Percentiles rank a stretch among this genome's conserved stretches.
These are phyloP conservation scores for Dysmachus trigonus DNA, from an alignment of 2,888 invertebrate species.

Conservation along the genomic window DNA sequence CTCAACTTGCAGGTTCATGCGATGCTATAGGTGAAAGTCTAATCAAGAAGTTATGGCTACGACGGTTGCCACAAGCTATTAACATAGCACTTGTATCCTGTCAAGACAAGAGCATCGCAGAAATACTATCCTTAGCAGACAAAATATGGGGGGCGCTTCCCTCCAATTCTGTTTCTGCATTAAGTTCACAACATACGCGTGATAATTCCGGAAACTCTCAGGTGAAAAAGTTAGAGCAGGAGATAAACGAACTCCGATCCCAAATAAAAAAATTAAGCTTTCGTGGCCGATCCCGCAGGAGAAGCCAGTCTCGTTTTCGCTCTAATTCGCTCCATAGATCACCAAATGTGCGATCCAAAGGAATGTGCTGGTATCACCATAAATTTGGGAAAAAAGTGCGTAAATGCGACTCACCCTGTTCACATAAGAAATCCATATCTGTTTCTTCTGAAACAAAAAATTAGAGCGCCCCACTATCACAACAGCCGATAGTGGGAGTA, in stretches of 20 bases:
- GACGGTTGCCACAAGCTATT: neutral
- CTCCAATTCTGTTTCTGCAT: neutral
- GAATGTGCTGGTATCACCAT: neutral
- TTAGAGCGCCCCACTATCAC: neutral
- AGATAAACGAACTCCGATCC: too few relatives aligned
- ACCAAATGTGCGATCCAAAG: too few relatives aligned
- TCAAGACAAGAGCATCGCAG: neutral
- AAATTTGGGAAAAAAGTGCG: neutral
- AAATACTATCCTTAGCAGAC: too few relatives aligned
- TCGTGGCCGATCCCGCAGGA: neutral
- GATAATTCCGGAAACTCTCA: too few relatives aligned
- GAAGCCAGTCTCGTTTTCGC: too few relatives aligned
- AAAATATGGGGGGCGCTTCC: too few relatives aligned
- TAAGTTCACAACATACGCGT: too few relatives aligned
- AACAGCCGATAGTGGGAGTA: neutral
- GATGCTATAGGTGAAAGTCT: neutral
- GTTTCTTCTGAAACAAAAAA: neutral
- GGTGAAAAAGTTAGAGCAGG: too few relatives aligned
- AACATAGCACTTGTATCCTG: neutral
- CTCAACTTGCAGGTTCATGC: neutral
- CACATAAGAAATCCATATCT: neutral
- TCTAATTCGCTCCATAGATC: neutral
- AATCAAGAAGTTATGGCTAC: neutral
- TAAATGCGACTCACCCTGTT: neutral
- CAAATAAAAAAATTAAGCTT: too few relatives aligned